These are phyloP conservation scores for Myotis vivesi DNA, from an alignment of 2,797 vertebrate species.

Conservation along the genomic window DNA sequence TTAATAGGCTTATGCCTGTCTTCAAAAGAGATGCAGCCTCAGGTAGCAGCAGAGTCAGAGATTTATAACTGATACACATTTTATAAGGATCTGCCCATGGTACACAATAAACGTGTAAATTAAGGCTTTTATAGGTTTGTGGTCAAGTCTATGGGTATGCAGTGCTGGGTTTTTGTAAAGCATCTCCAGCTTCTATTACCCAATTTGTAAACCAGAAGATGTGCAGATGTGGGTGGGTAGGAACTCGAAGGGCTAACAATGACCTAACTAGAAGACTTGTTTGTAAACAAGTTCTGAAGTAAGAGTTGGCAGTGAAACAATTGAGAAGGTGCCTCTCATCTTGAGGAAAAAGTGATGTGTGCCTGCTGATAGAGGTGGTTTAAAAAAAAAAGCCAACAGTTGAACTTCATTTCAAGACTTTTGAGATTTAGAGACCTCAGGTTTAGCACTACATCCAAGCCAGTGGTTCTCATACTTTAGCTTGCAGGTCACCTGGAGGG, in stretches of 20 bases:
- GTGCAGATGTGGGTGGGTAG: background rate
- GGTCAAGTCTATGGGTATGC: background rate
- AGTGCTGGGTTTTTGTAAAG: slow-evolving; percentile 19
- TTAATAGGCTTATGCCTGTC: background rate
- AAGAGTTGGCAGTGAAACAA: background rate
- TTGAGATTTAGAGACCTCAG: slow-evolving; percentile 12
- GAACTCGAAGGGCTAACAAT: background rate
- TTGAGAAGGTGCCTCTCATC: background rate
- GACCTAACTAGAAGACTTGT: background rate
- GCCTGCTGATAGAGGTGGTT: background rate
- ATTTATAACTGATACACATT: background rate
- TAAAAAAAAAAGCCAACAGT: background rate
- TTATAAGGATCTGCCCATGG: background rate
- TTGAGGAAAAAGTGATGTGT: background rate
- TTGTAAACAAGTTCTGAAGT: background rate
- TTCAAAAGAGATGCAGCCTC: slow-evolving; percentile 13
- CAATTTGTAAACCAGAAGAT: slow-evolving; percentile 59
- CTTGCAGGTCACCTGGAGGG: background rate
- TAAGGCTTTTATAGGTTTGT: slow-evolving; percentile 63
- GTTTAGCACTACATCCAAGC: background rate
- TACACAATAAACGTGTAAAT: slow-evolving; percentile 19
- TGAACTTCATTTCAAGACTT: slow-evolving; percentile 13
- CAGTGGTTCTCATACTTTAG: background rate
- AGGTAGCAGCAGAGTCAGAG: background rate
- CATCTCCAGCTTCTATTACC: slow-evolving; percentile 44